These are phyloP conservation scores for Channa maculata DNA, from an alignment of 2,113 vertebrate genomes.

Conservation along the genomic window DNA sequence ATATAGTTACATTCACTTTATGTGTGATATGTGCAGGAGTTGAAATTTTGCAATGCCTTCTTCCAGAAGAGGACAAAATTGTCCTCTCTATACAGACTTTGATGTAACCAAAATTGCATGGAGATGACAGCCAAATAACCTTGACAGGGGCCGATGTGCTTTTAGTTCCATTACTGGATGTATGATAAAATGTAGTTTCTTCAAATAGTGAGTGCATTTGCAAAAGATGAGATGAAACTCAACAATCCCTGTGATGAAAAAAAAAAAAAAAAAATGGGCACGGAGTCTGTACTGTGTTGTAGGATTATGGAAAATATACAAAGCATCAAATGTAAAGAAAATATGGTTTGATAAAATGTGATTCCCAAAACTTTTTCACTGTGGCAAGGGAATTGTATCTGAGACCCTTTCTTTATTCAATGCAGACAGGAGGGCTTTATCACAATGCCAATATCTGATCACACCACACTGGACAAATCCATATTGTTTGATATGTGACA, in stretches of 20 bases:
- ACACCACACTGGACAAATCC: slow-evolving; percentile 48
- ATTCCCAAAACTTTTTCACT: slow-evolving; percentile 35
- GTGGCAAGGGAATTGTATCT: slow-evolving; percentile 6
- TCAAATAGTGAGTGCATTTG: slow-evolving; percentile 36
- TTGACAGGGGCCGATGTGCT: slow-evolving; percentile 35
- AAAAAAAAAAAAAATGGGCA: not conserved
- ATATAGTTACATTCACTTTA: slow-evolving; percentile 1
- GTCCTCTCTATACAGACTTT: slow-evolving; percentile 41
- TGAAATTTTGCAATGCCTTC: not conserved
- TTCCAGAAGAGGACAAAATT: slow-evolving; percentile 30
- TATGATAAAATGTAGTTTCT: slow-evolving; percentile 51
- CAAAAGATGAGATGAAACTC: slow-evolving; percentile 35
- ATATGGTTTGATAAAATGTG: slow-evolving; percentile 3
- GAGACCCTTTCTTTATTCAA: slow-evolving; percentile 11
- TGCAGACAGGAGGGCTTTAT: slow-evolving; percentile 35
- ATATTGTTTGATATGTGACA: slow-evolving; percentile 74
- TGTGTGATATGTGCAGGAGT: not conserved
- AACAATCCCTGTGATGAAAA: slow-evolving; percentile 11
- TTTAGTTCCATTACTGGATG: slow-evolving; percentile 67
- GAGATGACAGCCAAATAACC: slow-evolving; percentile 65
- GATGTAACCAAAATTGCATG: slow-evolving; percentile 59
- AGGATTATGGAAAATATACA: slow-evolving; percentile 20
- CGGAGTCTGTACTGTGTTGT: not conserved
- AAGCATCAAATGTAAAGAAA: slow-evolving; percentile 20
- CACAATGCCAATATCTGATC: slow-evolving; percentile 64